Conservation (phyloP, 2,797 vertebrate species). For the Sebastes kiyomatsui region DNA sequence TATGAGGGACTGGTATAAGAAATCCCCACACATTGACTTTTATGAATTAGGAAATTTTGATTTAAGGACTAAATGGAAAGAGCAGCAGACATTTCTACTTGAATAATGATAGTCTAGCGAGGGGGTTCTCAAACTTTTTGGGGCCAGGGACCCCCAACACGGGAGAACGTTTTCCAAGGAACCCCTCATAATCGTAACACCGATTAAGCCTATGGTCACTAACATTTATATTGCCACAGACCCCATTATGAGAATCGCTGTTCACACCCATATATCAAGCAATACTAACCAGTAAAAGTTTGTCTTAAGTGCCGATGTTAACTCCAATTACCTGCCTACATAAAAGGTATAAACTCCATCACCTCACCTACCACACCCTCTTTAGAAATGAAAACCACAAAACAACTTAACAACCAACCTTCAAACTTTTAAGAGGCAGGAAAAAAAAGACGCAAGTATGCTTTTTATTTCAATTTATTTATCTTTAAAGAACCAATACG, state of each 20-base stretch:
- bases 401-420: background rate
- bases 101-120: background rate
- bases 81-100: background rate
- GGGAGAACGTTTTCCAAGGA: background rate
- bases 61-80: background rate
- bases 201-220: too few species aligned
- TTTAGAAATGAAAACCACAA: background rate
- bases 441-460: conserved; percentile 29
- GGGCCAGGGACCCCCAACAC: background rate
- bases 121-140: too few species aligned
- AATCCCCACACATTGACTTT: background rate
- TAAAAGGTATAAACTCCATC: background rate
- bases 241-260: too few species aligned
- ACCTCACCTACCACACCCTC: background rate
- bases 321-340: background rate
- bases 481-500: conserved; percentile 87
- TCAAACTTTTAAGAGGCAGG: background rate
- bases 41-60: background rate
- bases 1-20: background rate
- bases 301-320: background rate
- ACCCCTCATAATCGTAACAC: too few species aligned
- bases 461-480: conserved; percentile 85
- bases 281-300: background rate
- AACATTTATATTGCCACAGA: too few species aligned
- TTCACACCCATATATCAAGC: background rate